These are phyloP conservation scores for Tachysurus vachellii DNA, from an alignment of 2,113 vertebrate genomes.

Conservation along the genomic window DNA sequence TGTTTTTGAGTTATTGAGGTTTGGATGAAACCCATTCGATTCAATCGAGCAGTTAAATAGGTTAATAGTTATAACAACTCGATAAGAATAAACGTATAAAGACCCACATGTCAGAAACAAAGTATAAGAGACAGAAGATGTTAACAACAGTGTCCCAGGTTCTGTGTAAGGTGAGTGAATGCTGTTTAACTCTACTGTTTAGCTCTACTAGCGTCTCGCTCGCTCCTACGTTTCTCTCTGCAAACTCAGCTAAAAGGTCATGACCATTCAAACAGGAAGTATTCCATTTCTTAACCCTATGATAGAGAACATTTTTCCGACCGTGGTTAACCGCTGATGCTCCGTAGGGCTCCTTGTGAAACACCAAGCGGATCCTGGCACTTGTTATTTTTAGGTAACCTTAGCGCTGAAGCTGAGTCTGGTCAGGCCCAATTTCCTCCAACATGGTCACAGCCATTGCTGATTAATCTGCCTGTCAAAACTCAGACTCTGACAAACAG, in stretches of 20 bases:
- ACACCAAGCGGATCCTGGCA: background rate
- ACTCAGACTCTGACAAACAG: constrained; percentile 42
- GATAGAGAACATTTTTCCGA: background rate
- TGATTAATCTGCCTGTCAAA: constrained; percentile 10
- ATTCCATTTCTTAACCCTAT: constrained; percentile 11
- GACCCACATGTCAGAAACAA: background rate
- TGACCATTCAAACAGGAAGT: constrained; percentile 14
- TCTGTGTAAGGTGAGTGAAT: background rate
- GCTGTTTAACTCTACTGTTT: background rate
- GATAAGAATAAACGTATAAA: background rate
- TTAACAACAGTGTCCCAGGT: background rate
- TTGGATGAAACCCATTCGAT: background rate
- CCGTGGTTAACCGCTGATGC: background rate
- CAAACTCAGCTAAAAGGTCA: constrained; percentile 2
- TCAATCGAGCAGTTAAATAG: background rate
- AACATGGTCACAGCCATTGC: background rate
- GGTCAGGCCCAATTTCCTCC: background rate
- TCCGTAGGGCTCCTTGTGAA: background rate
- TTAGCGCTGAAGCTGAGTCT: background rate
- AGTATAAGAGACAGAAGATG: background rate
- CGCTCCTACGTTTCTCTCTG: background rate
- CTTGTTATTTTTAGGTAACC: background rate
- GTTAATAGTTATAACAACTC: background rate
- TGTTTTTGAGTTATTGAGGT: background rate
- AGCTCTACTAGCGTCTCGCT: background rate